Evolutionary conservation across 2,797 vertebrate genomes (phyloP), one percentile per base, ranked within the genome.

Genomic region (Rachycentron canadum): DNA sequence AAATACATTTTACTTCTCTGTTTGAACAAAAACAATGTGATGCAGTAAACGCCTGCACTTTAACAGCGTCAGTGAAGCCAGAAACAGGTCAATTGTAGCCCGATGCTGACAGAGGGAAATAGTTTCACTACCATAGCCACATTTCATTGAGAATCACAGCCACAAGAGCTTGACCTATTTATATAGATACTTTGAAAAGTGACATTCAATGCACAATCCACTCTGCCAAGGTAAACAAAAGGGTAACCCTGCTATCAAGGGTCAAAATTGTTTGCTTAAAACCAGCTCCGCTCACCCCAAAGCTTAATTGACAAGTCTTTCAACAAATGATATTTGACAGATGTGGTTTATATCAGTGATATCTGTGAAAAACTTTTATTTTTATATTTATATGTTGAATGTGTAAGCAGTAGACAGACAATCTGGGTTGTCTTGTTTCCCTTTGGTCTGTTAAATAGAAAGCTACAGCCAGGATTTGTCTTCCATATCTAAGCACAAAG

Each of bases 1-100:
- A 76, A 90, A 87, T 64, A 79, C 49, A 75, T 72, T 86, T 78
- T 34, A 79, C 82, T 65, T 79, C 81, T 74, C 58, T 36, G 49
- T 82, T 78, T 74, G 45, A 84, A 81, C 56, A 74, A 70, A 76
- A 82, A 81, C 61, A 76, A 73, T 45, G 43, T 40, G 53, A 78
- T 59, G 53, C 69, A 72, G 62, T 65, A 68, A 86, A 85, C 45
- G 19, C 7, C 43, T 45, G 55, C 56, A 66, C 36, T 76, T 69
- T 76, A 40, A 63, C 23, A 36, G 38, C 66, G 76, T 61, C 72
- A 80, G 19, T 36, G 41, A 36, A 71, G 57, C 40, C 34, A 17
- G 56, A 82, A 63, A 68, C 40, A 30, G 68, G 66, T 80, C 58
- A 47, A 36, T 73, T 62, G 68, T 26, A 69, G 79, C 50, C 36